phyloP scores from a whole-genome alignment of 1,140 invertebrate species.

The Leptonema lineaticorne region DNA sequence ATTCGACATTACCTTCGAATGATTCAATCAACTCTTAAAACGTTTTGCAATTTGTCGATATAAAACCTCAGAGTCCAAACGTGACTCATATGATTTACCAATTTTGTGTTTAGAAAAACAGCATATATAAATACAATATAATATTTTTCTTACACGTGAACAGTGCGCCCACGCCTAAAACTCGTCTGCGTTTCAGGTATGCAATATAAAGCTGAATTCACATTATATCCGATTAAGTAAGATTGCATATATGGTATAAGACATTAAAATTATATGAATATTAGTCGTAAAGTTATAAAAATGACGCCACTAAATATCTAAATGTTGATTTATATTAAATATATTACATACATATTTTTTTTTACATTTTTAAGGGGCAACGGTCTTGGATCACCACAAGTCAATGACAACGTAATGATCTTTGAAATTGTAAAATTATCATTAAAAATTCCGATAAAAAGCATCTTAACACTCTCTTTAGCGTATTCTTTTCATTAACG shows the following conservation, averaged over 20 bases:
- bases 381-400: neutral
- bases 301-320: too few species aligned
- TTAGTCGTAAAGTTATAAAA: too few species aligned
- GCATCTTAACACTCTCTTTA: neutral
- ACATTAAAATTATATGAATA: too few species aligned
- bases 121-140: too few species aligned
- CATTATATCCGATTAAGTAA: too few species aligned
- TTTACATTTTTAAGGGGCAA: neutral
- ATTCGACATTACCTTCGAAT: too few species aligned
- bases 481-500: too few species aligned
- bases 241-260: too few species aligned
- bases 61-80: neutral
- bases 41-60: neutral
- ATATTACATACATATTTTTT: too few species aligned
- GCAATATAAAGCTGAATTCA: too few species aligned
- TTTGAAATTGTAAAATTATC: neutral
- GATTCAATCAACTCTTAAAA: neutral
- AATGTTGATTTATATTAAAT: too few species aligned
- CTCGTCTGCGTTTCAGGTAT: neutral
- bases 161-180: neutral
- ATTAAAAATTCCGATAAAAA: neutral
- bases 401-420: neutral
- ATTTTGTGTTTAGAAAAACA: constrained; percentile 1
- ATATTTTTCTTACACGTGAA: neutral
- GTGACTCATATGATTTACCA: constrained; percentile 1